Evolutionary conservation across 2,797 vertebrate species (phyloP).

Genomic region (Cryptoblepharus egeriae): DNA sequence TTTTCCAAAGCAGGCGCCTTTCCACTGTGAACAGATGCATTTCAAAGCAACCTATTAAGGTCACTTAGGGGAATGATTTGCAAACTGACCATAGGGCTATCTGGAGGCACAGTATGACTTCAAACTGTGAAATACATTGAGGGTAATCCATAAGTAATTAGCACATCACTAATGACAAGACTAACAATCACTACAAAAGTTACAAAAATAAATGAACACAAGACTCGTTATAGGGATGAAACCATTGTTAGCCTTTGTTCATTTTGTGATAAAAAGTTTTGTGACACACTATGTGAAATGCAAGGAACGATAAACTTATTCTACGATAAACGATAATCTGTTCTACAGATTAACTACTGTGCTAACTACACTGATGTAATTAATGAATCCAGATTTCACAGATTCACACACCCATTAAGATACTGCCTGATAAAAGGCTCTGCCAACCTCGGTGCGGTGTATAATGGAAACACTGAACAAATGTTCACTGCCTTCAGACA

Average conservation of each 20-base stretch:
- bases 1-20: not conserved
- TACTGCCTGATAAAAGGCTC: not conserved
- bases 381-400: not conserved
- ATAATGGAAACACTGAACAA: not conserved
- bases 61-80: constrained; percentile 22
- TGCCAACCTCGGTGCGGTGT: not conserved
- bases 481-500: not conserved
- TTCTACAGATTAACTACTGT: not conserved
- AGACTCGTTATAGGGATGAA: constrained; percentile 5
- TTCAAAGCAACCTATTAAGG: constrained; percentile 4
- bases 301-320: constrained; percentile 1
- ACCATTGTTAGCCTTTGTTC: not conserved
- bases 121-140: constrained; percentile 28
- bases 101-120: constrained; percentile 12
- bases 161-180: constrained; percentile 22
- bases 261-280: constrained; percentile 7
- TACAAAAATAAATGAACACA: constrained; percentile 11
- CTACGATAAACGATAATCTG: too few relatives aligned
- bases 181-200: constrained; percentile 11
- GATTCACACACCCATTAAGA: not conserved
- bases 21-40: not conserved
- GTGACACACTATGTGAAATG: constrained; percentile 3
- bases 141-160: constrained; percentile 43
- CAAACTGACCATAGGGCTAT: constrained; percentile 10
- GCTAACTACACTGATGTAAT: not conserved